Base-by-base conservation (phyloP, 2,888 invertebrate genomes). In the Papilio demoleus region DNA sequence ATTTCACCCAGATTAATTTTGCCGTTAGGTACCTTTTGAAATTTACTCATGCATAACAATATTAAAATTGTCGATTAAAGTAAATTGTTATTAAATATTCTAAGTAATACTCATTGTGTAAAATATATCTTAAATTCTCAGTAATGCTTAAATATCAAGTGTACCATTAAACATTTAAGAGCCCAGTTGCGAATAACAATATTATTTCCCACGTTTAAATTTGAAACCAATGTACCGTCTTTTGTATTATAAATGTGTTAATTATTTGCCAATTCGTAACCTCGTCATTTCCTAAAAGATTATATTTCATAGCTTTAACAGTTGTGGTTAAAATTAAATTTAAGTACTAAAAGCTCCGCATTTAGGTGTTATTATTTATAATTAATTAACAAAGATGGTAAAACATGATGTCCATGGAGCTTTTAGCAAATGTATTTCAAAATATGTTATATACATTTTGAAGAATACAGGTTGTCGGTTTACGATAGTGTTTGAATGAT, bases 151-250 rank as follows among this genome's bases (percentile, higher is more conserved):
- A 53, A 27, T 27, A 53, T 53, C 50, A 53, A 53, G 50, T 63
- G 47, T 34, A 50, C 47, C 22, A 60, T 38, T 22, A 60, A 36
- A 59, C 0, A 36, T 22, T 60, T 60, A 36, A 24, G 31, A n/a
- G 61, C 56, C 45, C 31, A 11, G 22, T 38, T 53, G 50, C 27
- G 14, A 38, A 63, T 34, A 47, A 31, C 34, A 47, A 34, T 50
- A 31, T 45, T 62, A 63, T 63, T 63, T 63, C 62, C 45, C 62
- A 63, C 62, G 47, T 63, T 47, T 47, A 62, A 45, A 27, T 42
- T 63, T 47, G 6, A 34, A 34, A 47, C 45, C 62, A 47, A 47
- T 36, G 36, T 47, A 22, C 5, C 22, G 47, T 47, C 45, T 47
- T 63, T 63, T 47, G 27, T 45, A 36, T 22, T 59, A 59, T 22